A percentile compares a stretch with the other conserved stretches of the same genome.
Evolutionary conservation across 2,113 vertebrate genomes (phyloP).

Genomic region (Labrus mixtus): DNA sequence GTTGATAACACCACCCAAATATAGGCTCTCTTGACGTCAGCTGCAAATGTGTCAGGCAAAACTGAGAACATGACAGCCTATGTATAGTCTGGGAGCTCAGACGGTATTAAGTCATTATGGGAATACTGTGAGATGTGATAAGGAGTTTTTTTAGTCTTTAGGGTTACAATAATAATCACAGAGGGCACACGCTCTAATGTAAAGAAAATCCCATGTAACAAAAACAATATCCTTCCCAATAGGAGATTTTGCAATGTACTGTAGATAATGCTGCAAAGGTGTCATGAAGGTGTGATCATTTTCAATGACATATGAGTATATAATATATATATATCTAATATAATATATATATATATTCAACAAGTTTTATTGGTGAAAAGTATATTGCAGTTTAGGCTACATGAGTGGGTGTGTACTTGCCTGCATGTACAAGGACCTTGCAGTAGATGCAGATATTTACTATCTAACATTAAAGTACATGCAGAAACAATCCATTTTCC

Average conservation of each 20-base stretch:
- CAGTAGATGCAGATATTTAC: neutral
- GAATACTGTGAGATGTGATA: conserved; percentile 38
- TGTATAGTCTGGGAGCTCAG: conserved; percentile 53
- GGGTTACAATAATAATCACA: neutral
- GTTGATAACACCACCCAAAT: conserved; percentile 60
- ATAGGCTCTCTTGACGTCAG: conserved; percentile 60
- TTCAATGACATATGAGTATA: no score
- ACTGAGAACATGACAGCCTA: conserved; percentile 53
- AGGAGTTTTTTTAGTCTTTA: neutral
- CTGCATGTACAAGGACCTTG: neutral
- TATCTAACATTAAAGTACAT: conserved; percentile 16
- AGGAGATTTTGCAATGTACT: neutral
- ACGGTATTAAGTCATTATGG: conserved; percentile 40
- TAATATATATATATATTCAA: no score
- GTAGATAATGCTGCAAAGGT: neutral
- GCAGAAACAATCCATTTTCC: conserved; percentile 14
- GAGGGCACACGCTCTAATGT: no score
- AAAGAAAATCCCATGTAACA: neutral
- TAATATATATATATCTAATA: no score
- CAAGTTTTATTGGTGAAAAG: neutral
- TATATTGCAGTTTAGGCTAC: neutral
- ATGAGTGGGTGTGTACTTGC: neutral
- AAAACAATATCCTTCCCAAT: neutral
- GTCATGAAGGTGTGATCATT: neutral
- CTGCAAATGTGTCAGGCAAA: conserved; percentile 56